phyloP scores from a whole-genome alignment of 2,888 invertebrate species.

The Dorcus hopei region DNA sequence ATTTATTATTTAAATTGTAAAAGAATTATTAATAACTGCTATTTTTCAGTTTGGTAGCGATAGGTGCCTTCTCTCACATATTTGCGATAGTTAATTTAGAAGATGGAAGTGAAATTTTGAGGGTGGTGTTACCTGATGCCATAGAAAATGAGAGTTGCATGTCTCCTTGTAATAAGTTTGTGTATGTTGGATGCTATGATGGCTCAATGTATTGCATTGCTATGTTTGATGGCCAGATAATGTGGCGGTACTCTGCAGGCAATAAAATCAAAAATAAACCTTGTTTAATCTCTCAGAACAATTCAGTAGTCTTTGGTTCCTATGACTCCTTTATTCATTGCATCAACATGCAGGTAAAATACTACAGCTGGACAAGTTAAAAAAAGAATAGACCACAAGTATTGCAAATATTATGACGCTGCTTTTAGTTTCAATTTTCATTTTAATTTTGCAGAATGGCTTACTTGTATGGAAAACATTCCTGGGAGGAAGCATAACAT shows the following conservation, averaged over 20 bases:
- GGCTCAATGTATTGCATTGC: constrained; percentile 66
- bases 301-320: constrained; percentile 62
- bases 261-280: constrained; percentile 67
- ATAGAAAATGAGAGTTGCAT: constrained; percentile 61
- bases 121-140: constrained; percentile 60
- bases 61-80: constrained; percentile 74
- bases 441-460: constrained; percentile 51
- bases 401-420: background rate
- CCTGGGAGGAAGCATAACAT: constrained; percentile 51
- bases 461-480: constrained; percentile 42
- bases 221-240: constrained; percentile 52
- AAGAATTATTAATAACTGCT: background rate
- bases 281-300: constrained; percentile 43
- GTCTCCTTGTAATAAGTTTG: constrained; percentile 47
- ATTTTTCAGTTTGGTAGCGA: constrained; percentile 47
- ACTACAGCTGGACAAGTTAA: background rate
- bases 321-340: constrained; percentile 68
- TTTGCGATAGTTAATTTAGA: constrained; percentile 59
- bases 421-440: constrained; percentile 10
- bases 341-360: constrained; percentile 54
- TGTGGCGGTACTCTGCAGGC: constrained; percentile 62
- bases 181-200: constrained; percentile 76
- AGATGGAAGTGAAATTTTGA: constrained; percentile 54
- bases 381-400: too few species aligned
- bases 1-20: background rate